Percentiles rank a stretch among this genome's conserved stretches.
phyloP scores from a whole-genome alignment of 2,797 vertebrate genomes.

The Halcyon leucocephala region DNA sequence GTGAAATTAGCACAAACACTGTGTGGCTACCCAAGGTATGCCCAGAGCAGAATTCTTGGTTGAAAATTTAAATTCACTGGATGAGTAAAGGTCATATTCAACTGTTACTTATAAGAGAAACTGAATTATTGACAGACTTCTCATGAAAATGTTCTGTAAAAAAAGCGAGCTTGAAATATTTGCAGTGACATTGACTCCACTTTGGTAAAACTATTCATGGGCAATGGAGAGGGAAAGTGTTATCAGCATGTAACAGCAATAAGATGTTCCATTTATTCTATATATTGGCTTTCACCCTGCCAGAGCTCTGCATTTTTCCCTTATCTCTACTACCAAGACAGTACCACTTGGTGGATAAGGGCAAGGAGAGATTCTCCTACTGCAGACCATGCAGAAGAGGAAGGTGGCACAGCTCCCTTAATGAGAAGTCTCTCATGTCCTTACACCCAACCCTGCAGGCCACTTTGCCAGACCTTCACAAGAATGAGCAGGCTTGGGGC shows the following conservation, averaged over 20 bases:
- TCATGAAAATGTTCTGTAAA: neutral
- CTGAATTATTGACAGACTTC: neutral
- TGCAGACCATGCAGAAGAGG: neutral
- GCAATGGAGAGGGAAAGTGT: neutral
- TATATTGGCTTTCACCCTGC: neutral
- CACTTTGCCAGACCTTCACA: neutral
- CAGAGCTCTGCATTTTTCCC: neutral
- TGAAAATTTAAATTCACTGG: neutral
- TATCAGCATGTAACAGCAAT: neutral
- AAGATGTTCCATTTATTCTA: neutral
- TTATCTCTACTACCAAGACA: neutral
- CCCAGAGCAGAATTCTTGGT: neutral
- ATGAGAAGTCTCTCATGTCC: neutral
- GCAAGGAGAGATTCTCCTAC: neutral
- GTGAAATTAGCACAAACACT: neutral
- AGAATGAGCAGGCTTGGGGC: neutral
- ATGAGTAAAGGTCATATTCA: neutral
- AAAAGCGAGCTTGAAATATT: neutral
- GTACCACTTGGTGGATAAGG: neutral
- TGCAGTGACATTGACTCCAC: neutral
- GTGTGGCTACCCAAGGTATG: neutral
- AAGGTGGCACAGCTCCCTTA: neutral
- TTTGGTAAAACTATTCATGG: neutral
- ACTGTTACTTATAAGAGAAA: neutral
- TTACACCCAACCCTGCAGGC: neutral